Conservation (phyloP, 2,888 invertebrate genomes). For the Chymomyza caudatula region DNA sequence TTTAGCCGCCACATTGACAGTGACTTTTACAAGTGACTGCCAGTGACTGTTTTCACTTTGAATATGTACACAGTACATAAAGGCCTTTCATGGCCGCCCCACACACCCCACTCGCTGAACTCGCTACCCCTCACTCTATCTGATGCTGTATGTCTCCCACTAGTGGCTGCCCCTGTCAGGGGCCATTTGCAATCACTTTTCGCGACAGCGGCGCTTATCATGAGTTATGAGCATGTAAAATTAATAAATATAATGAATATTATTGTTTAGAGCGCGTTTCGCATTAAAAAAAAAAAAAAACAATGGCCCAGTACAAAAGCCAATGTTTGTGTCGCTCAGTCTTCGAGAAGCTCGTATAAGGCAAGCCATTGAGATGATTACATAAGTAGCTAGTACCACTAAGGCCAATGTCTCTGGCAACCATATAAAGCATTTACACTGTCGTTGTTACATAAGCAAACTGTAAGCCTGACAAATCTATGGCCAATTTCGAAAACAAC, state of each 20-base stretch:
- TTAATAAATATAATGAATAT: constrained; percentile 67
- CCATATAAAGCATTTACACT: neutral
- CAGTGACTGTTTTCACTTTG: constrained; percentile 32
- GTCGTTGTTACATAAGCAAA: neutral
- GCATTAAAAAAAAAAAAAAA: constrained; percentile 26
- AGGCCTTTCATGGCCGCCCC: constrained; percentile 21
- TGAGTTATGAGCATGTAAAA: constrained; percentile 58
- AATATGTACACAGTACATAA: neutral
- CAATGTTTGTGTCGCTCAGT: neutral
- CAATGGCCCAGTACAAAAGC: neutral
- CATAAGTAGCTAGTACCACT: neutral
- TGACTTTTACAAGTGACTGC: constrained; percentile 18
- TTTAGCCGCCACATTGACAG: constrained; percentile 7
- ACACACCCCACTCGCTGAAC: neutral
- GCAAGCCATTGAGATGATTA: neutral
- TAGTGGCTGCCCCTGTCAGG: neutral
- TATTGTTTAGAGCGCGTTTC: constrained; percentile 46
- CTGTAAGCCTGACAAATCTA: neutral
- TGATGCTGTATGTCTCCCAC: neutral
- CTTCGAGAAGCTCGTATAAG: neutral
- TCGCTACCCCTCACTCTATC: neutral
- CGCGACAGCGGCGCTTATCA: constrained; percentile 36
- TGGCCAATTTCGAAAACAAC: neutral
- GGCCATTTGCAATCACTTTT: constrained; percentile 3
- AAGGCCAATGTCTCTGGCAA: neutral